A percentile compares a stretch with the other conserved stretches of the same genome.
These are phyloP conservation scores for Alauda arvensis DNA, from an alignment of 2,797 vertebrate genomes.

Conservation along the genomic window DNA sequence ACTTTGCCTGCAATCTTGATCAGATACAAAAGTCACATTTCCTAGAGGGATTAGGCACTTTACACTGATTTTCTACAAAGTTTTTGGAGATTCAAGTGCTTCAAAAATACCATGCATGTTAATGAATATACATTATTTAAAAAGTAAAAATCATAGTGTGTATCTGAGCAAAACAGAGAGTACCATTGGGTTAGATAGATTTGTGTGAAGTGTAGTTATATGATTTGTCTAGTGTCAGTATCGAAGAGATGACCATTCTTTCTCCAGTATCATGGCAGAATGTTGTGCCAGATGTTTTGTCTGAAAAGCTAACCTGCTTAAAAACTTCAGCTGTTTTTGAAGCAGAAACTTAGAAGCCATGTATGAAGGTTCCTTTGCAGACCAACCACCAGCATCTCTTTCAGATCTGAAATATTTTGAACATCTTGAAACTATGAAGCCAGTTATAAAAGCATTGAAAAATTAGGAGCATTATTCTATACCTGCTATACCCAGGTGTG, in stretches of 20 bases:
- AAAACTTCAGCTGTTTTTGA: neutral
- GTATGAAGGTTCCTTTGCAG: neutral
- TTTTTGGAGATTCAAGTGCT: neutral
- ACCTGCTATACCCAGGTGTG: slow-evolving; percentile 81
- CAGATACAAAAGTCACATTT: neutral
- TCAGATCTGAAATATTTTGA: neutral
- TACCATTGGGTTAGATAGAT: neutral
- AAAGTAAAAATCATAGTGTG: neutral
- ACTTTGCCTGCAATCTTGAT: neutral
- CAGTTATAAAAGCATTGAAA: neutral
- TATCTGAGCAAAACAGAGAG: neutral
- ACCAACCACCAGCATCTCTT: neutral
- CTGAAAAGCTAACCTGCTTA: neutral
- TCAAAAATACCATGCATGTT: neutral
- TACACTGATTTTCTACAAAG: neutral
- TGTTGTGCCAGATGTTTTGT: neutral
- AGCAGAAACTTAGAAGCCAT: neutral
- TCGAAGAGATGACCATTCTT: neutral
- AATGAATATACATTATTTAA: neutral
- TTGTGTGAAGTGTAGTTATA: neutral
- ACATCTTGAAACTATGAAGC: neutral
- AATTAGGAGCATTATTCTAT: neutral
- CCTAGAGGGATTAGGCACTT: neutral
- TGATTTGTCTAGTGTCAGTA: neutral
- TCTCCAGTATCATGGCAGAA: neutral